Evolutionary conservation across 1,140 invertebrate genomes (phyloP).

Genomic region (Cydia strobilella): DNA sequence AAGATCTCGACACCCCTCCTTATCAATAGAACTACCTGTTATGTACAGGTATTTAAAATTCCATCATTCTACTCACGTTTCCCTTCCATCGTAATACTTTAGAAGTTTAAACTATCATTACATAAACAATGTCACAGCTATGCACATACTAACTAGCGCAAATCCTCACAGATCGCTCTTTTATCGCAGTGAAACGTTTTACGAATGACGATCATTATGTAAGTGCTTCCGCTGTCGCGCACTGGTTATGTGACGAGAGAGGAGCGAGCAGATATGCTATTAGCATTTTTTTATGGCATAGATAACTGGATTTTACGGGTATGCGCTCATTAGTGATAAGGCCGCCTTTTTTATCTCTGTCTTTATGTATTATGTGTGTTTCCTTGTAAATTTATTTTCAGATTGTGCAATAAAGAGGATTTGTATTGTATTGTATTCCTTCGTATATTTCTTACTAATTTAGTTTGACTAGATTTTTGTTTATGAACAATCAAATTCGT

Average conservation of each 20-base stretch:
- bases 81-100: not conserved
- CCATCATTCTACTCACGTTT: not conserved
- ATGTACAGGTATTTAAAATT: not conserved
- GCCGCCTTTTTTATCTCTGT: too few relatives aligned
- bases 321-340: too few relatives aligned
- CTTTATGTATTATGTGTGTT: too few relatives aligned
- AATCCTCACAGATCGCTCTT: constrained; percentile 28
- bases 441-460: too few relatives aligned
- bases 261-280: not conserved
- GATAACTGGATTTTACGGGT: too few relatives aligned
- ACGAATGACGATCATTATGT: constrained; percentile 3
- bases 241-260: constrained; percentile 6
- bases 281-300: too few relatives aligned
- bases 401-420: too few relatives aligned
- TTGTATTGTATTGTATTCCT: too few relatives aligned
- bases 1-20: not conserved
- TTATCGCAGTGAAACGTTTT: constrained; percentile 15
- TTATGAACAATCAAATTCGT: too few relatives aligned
- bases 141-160: constrained; percentile 26
- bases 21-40: not conserved
- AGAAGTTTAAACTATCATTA: constrained; percentile 19
- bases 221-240: constrained; percentile 24
- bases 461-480: too few relatives aligned
- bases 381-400: too few relatives aligned
- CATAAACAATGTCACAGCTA: constrained; percentile 29